A percentile compares a stretch with the other conserved stretches of the same genome.
Conservation (phyloP, 2,113 vertebrate species). For the Delphinus delphis region DNA sequence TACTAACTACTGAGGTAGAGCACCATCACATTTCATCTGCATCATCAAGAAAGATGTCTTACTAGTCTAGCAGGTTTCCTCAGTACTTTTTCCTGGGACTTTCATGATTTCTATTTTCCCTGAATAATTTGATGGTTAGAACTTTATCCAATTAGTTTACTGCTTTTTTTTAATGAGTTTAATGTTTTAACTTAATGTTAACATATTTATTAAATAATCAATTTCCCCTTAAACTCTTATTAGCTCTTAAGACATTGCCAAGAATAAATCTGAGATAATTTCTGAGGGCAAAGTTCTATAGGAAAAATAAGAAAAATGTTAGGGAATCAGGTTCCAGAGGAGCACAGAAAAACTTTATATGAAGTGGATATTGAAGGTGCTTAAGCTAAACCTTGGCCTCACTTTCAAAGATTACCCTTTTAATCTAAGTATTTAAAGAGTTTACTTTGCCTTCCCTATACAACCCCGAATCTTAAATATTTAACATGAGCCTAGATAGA, state of each 20-base stretch:
- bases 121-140: background rate
- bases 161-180: background rate
- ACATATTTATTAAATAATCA: background rate
- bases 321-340: background rate
- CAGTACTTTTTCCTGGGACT: background rate
- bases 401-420: background rate
- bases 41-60: background rate
- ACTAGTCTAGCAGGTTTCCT: background rate
- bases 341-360: background rate
- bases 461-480: background rate
- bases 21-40: background rate
- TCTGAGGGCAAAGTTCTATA: background rate
- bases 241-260: background rate
- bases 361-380: background rate
- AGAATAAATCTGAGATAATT: constrained; percentile 11
- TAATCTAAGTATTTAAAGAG: background rate
- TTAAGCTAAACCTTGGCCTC: background rate
- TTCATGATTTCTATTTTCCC: background rate
- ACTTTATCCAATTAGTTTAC: constrained; percentile 7
- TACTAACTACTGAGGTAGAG: background rate
- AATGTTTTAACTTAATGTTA: constrained; percentile 37
- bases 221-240: constrained; percentile 26
- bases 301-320: background rate
- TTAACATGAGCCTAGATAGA: background rate
- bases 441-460: background rate